A percentile compares a stretch with the other conserved stretches of the same genome.
Evolutionary conservation across 2,888 invertebrate species (phyloP).

Genomic region (Erpobdella octoculata): DNA sequence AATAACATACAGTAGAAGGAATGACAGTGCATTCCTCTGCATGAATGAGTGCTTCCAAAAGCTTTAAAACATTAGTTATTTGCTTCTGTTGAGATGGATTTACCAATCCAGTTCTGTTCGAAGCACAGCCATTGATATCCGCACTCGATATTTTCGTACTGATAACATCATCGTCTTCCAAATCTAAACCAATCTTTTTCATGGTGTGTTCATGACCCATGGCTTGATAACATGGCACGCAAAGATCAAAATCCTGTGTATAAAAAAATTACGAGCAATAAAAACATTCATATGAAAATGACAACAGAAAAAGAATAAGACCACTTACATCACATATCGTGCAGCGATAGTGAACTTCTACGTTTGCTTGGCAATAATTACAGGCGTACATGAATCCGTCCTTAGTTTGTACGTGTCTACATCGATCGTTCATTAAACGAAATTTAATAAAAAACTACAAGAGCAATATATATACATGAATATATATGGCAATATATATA

Average conservation of each 20-base stretch:
- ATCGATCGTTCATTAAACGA: too few relatives aligned
- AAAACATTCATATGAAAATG: background rate
- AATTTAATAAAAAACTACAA: too few relatives aligned
- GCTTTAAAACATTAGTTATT: conserved; percentile 84
- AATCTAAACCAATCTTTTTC: conserved; percentile 73
- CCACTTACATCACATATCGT: conserved; percentile 74
- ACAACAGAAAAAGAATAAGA: background rate
- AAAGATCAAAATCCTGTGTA: conserved; percentile 84
- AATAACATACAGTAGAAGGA: conserved; percentile 34
- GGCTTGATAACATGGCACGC: conserved; percentile 85
- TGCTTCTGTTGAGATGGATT: too few relatives aligned
- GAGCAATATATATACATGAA: too few relatives aligned
- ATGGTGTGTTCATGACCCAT: conserved; percentile 92
- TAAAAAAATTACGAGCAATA: background rate
- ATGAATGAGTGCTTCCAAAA: conserved; percentile 87
- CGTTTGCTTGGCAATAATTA: conserved; percentile 89
- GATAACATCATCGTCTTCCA: conserved; percentile 59
- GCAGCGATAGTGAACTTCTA: conserved; percentile 94
- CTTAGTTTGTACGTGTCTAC: conserved; percentile 96
- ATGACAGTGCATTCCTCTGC: conserved; percentile 87
- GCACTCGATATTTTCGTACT: background rate
- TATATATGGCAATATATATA: too few relatives aligned
- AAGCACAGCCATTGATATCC: background rate
- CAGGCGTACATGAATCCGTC: conserved; percentile 98
- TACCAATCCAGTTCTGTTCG: conserved; percentile 63